Evolutionary conservation across 2,113 vertebrate species (phyloP).

Genomic region (Bubo bubo): DNA sequence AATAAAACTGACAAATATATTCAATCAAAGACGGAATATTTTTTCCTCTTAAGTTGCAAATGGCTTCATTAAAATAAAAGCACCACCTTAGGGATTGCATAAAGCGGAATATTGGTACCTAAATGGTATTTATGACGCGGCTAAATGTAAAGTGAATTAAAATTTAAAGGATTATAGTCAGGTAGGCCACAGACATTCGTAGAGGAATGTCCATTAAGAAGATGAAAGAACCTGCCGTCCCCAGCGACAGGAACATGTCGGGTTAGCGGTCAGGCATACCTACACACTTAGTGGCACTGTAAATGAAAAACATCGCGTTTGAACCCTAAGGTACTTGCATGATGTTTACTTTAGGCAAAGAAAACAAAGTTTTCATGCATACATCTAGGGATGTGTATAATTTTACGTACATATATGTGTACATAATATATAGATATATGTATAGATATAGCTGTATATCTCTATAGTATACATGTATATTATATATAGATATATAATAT

Average conservation of each 20-base stretch:
- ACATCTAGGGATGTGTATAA: not conserved
- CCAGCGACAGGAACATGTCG: conserved; percentile 74
- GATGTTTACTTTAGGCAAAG: conserved; percentile 70
- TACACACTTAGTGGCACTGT: conserved; percentile 70
- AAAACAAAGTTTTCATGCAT: conserved; percentile 54
- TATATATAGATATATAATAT: not conserved
- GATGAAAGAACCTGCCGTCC: conserved; percentile 88
- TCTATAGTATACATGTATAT: not conserved
- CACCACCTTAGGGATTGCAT: conserved; percentile 91
- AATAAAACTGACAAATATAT: conserved; percentile 95
- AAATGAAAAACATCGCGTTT: conserved; percentile 73
- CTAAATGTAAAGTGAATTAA: conserved; percentile 99
- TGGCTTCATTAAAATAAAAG: conserved; percentile 99
- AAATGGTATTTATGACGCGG: conserved; percentile 97
- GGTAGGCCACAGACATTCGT: conserved; percentile 91
- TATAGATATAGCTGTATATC: rapidly evolving
- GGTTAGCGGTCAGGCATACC: conserved; percentile 74
- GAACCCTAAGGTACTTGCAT: conserved; percentile 22
- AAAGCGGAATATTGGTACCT: conserved; percentile 91
- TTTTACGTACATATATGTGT: not conserved
- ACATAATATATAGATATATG: not conserved
- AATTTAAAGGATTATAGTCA: conserved; percentile 98
- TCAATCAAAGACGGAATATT: conserved; percentile 88
- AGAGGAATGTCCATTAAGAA: conserved; percentile 92
- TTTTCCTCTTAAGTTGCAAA: conserved; percentile 94